Conservation (phyloP, 2,113 vertebrate genomes). For the Nerophis lumbriciformis region DNA sequence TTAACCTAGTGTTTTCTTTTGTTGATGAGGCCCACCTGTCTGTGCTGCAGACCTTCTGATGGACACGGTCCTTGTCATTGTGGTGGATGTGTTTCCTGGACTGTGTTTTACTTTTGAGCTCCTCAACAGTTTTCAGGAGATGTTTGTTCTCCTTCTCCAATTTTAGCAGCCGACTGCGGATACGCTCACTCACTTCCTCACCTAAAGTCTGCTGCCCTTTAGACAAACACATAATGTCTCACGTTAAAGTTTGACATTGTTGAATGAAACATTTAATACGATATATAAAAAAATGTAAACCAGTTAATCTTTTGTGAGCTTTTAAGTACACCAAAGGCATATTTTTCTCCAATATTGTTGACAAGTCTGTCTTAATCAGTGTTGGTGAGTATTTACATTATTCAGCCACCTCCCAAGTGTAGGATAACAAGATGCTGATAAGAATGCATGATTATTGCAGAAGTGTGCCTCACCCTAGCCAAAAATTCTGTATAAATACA, state of each 20-base stretch:
- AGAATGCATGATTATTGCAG: too few species aligned
- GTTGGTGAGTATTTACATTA: too few species aligned
- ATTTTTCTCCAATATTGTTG: too few species aligned
- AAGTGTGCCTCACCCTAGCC: too few species aligned
- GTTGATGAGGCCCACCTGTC: constrained; percentile 15
- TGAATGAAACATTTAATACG: neutral
- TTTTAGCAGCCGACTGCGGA: constrained; percentile 84
- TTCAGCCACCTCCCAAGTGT: too few species aligned
- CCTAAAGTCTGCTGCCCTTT: constrained; percentile 71
- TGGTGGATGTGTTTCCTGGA: constrained; percentile 14
- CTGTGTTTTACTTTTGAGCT: constrained; percentile 40
- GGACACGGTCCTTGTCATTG: neutral
- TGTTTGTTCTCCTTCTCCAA: constrained; percentile 92
- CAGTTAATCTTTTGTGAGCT: too few species aligned
- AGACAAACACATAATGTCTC: constrained; percentile 32
- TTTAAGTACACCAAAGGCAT: too few species aligned
- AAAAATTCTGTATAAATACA: too few species aligned
- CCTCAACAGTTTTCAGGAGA: constrained; percentile 60
- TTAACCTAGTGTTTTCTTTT: constrained; percentile 1
- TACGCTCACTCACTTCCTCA: constrained; percentile 83
- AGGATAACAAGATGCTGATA: too few species aligned
- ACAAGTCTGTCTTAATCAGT: too few species aligned
- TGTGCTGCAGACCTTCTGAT: constrained; percentile 1
- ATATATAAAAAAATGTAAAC: neutral
- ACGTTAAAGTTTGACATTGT: neutral